Evolutionary conservation across 2,888 invertebrate species (phyloP).

Genomic region (Epinotia nisella): DNA sequence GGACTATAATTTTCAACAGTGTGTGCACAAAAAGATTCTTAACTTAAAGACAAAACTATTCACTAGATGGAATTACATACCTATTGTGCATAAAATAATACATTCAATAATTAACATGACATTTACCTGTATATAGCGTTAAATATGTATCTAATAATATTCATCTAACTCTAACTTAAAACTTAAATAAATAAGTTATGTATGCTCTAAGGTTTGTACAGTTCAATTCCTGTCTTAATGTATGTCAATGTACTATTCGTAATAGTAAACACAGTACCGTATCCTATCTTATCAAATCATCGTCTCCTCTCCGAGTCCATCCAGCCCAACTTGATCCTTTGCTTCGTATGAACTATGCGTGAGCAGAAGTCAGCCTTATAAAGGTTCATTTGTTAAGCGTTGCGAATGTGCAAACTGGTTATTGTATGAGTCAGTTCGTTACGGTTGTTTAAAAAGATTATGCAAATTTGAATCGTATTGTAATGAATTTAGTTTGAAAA

Average conservation of each 20-base stretch:
- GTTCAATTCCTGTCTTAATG: background rate
- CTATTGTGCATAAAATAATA: no score
- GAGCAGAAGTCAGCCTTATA: background rate
- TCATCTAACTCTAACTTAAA: no score
- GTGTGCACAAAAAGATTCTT: no score
- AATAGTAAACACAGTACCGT: constrained; percentile 23
- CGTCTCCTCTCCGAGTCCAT: background rate
- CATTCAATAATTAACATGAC: no score
- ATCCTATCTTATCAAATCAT: background rate
- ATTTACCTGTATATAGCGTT: no score
- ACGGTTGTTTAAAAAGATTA: background rate
- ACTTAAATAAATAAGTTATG: no score
- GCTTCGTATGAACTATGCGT: background rate
- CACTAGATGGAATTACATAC: no score
- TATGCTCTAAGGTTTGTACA: no score
- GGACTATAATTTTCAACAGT: no score
- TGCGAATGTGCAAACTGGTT: constrained; percentile 14
- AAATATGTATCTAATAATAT: no score
- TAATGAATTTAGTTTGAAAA: background rate
- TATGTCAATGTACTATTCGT: background rate
- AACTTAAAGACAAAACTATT: no score
- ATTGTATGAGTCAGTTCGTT: constrained; percentile 10
- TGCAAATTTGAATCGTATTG: constrained; percentile 1
- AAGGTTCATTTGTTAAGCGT: background rate
- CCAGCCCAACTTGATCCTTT: background rate